phyloP scores from a whole-genome alignment of 2,113 vertebrate genomes.

The Pseudopipra pipra region DNA sequence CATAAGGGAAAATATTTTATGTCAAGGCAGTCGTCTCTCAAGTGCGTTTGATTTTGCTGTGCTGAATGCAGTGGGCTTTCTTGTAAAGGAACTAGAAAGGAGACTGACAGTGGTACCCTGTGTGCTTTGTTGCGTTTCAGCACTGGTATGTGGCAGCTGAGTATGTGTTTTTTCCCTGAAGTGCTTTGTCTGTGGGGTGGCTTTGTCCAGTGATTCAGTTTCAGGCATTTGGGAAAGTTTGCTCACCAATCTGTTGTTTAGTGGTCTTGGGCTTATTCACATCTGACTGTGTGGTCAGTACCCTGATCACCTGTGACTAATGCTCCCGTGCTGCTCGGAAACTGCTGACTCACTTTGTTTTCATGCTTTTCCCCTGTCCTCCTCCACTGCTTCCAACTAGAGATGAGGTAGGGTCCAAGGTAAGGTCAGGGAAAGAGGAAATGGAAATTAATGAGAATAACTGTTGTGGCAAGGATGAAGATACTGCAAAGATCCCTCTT shows the following conservation, averaged over 20 bases:
- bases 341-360: constrained; percentile 47
- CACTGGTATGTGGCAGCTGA: neutral
- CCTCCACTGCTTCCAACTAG: neutral
- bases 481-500: neutral
- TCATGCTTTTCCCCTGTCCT: neutral
- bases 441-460: neutral
- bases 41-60: neutral
- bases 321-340: neutral
- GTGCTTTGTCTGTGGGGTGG: neutral
- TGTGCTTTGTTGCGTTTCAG: neutral
- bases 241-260: neutral
- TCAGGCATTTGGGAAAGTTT: neutral
- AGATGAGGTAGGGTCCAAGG: neutral
- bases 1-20: neutral
- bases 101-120: neutral
- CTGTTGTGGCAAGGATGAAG: neutral
- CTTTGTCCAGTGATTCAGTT: neutral
- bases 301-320: constrained; percentile 6
- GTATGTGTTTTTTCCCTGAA: neutral
- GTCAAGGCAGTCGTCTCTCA: neutral
- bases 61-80: neutral
- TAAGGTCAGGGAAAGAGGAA: neutral
- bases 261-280: neutral
- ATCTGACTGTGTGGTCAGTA: neutral
- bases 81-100: neutral